Conservation (phyloP, 2,888 invertebrate species). For the Cheilosia pagana region DNA sequence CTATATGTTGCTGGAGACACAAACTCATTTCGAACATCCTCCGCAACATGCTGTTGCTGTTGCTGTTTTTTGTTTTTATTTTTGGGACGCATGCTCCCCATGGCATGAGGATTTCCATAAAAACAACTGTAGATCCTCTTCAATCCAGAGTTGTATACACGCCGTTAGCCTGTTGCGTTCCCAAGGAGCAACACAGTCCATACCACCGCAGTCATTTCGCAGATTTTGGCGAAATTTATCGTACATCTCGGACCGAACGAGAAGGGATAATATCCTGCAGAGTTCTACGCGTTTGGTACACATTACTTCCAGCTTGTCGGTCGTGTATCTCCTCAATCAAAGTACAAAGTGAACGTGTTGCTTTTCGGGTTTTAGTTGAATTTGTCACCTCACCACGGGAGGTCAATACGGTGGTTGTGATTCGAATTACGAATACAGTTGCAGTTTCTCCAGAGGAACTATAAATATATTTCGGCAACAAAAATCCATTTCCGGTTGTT, state of each 20-base stretch:
- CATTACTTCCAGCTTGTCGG: conserved; percentile 10
- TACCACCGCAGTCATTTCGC: conserved; percentile 19
- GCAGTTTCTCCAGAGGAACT: conserved; percentile 38
- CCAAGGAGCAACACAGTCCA: conserved; percentile 47
- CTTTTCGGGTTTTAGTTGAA: conserved; percentile 53
- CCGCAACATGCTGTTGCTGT: conserved; percentile 58
- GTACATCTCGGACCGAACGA: conserved; percentile 7
- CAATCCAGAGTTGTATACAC: conserved; percentile 81
- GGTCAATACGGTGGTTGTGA: conserved; percentile 67
- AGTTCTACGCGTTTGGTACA: conserved; percentile 19
- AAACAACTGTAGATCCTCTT: conserved; percentile 79
- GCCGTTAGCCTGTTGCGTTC: conserved; percentile 83
- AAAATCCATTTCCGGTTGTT: conserved; percentile 62
- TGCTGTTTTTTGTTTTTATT: conserved; percentile 23
- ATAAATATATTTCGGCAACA: conserved; percentile 41
- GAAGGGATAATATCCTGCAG: conserved; percentile 22
- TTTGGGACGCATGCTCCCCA: conserved; percentile 71
- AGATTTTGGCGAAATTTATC: conserved; percentile 24
- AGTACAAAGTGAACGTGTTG: conserved; percentile 56
- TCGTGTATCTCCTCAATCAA: conserved; percentile 38
- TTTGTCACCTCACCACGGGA: conserved; percentile 62
- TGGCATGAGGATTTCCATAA: conserved; percentile 78
- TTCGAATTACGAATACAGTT: conserved; percentile 59
- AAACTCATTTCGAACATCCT: conserved; percentile 29
- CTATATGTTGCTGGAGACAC: conserved; percentile 60